These are phyloP conservation scores for Xylota sylvarum DNA, from an alignment of 2,888 invertebrate genomes.

Conservation along the genomic window DNA sequence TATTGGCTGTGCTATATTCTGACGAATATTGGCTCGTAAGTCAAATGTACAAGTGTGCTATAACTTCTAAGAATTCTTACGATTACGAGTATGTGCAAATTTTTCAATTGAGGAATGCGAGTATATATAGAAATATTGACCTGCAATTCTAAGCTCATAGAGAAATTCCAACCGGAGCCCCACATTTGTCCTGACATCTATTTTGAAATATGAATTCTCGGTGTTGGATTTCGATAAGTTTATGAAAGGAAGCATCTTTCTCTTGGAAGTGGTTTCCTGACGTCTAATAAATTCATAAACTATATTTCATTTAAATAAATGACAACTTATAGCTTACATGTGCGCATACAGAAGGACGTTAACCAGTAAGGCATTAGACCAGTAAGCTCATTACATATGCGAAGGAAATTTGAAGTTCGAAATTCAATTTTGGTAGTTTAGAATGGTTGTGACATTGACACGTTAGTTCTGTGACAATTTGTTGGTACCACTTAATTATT, in stretches of 20 bases:
- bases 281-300: background rate
- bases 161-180: background rate
- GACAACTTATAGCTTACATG: no score
- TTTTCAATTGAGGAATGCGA: background rate
- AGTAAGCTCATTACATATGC: background rate
- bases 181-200: background rate
- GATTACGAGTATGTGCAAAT: background rate
- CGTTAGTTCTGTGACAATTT: no score
- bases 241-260: background rate
- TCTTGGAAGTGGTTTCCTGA: background rate
- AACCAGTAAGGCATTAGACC: background rate
- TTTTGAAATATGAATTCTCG: background rate
- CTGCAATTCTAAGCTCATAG: background rate
- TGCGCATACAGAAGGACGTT: no score
- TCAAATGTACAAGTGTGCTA: background rate
- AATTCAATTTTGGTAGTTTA: background rate
- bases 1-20: background rate
- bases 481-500: no score
- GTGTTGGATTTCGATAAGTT: background rate
- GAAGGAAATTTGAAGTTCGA: background rate
- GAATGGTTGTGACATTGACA: no score
- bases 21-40: background rate
- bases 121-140: background rate
- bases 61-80: conserved; percentile 8
- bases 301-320: background rate